Conservation (phyloP, 2,888 invertebrate genomes). For the Creontiades dilutus region DNA sequence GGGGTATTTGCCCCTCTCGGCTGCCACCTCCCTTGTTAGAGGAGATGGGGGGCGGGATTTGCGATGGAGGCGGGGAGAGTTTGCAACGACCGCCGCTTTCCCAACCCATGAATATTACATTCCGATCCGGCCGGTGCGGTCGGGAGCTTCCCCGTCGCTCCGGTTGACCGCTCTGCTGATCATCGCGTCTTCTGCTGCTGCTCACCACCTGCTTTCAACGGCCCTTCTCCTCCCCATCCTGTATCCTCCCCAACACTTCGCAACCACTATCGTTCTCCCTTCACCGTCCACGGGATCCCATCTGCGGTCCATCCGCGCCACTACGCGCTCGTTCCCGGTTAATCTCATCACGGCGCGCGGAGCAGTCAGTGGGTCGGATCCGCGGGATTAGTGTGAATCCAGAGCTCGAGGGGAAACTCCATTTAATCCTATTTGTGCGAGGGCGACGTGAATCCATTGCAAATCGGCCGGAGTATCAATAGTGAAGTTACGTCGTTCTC, state of each 20-base stretch:
- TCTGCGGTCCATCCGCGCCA: slow-evolving; percentile 22
- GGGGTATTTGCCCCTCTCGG: not conserved
- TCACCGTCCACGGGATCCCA: not conserved
- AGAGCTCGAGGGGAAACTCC: not conserved
- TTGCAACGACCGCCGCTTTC: slow-evolving; percentile 1
- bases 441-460: slow-evolving; percentile 4
- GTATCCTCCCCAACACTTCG: not conserved
- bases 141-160: slow-evolving; percentile 7
- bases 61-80: not conserved
- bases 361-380: not conserved
- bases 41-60: not conserved
- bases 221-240: not conserved
- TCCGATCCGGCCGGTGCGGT: not conserved
- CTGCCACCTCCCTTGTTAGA: not conserved
- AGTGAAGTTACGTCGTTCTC: no score
- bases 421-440: not conserved
- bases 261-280: not conserved
- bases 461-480: not conserved
- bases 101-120: slow-evolving; percentile 36
- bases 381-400: not conserved
- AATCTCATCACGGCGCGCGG: slow-evolving; percentile 1
- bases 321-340: not conserved
- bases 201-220: slow-evolving; percentile 25
- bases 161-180: slow-evolving; percentile 38
- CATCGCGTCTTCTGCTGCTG: slow-evolving; percentile 34